phyloP scores from a whole-genome alignment of 1,140 invertebrate genomes.

The Agrilus planipennis region DNA sequence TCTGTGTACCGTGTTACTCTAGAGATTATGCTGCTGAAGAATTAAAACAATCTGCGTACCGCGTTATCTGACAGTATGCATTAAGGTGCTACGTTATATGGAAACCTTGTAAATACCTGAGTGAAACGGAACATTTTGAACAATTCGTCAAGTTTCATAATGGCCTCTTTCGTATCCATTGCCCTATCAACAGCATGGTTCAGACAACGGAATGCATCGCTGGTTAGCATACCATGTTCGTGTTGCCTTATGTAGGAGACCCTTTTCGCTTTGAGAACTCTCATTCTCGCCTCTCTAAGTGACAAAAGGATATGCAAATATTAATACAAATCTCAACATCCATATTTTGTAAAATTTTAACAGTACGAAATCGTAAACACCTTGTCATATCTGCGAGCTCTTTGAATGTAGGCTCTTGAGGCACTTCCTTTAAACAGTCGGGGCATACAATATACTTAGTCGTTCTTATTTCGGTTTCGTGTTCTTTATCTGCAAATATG shows the following conservation, averaged over 20 bases:
- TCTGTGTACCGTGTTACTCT: no score
- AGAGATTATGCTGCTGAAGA: no score
- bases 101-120: no score
- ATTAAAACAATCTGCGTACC: no score
- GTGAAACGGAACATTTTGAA: no score
- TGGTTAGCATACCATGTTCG: slow-evolving; percentile 37
- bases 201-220: slow-evolving; percentile 33
- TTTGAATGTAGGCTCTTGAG: slow-evolving; percentile 36
- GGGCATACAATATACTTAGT: slow-evolving; percentile 36
- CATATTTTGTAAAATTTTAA: not conserved
- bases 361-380: slow-evolving; percentile 14
- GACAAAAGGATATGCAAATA: no score
- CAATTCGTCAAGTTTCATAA: slow-evolving; percentile 33
- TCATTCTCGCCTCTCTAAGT: slow-evolving; percentile 34
- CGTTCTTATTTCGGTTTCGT: slow-evolving; percentile 36
- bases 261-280: slow-evolving; percentile 37
- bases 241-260: slow-evolving; percentile 38
- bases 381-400: slow-evolving; percentile 38
- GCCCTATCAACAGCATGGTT: slow-evolving; percentile 36
- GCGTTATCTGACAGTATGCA: no score
- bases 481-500: slow-evolving; percentile 30
- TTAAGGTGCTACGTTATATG: no score
- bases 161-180: slow-evolving; percentile 32
- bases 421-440: slow-evolving; percentile 36
- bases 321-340: no score